Conservation (phyloP, 2,888 invertebrate species). For the Oligia latruncula region DNA sequence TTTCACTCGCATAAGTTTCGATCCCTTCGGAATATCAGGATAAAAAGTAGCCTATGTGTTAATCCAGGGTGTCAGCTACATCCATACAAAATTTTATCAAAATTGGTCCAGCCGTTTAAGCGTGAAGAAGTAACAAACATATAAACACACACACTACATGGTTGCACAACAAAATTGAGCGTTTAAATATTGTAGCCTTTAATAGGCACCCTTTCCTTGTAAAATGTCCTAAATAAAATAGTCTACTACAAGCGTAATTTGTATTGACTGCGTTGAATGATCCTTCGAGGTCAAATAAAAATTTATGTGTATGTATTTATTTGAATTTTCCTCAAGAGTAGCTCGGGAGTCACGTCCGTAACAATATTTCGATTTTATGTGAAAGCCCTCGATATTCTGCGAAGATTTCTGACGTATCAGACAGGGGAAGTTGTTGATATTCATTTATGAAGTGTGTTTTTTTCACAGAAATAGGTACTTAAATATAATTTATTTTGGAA, state of each 20-base stretch:
- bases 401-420: constrained; percentile 25
- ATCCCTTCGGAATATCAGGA: no score
- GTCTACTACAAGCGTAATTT: neutral
- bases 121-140: no score
- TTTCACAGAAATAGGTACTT: neutral
- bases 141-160: no score
- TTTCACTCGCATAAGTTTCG: no score
- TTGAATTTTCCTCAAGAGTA: constrained; percentile 49
- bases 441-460: neutral
- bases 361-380: constrained; percentile 62
- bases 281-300: constrained; percentile 9
- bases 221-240: no score
- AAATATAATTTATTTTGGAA: neutral
- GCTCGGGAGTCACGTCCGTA: constrained; percentile 42
- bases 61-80: no score
- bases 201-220: neutral
- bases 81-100: no score
- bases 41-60: no score
- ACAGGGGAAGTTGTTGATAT: constrained; percentile 23
- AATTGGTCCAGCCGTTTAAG: no score
- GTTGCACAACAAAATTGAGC: neutral
- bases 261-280: constrained; percentile 2
- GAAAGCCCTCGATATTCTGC: constrained; percentile 64
- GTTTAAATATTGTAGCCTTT: neutral
- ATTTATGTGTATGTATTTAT: constrained; percentile 36